Conservation (phyloP, 2,888 invertebrate species). For the Phania funesta region DNA sequence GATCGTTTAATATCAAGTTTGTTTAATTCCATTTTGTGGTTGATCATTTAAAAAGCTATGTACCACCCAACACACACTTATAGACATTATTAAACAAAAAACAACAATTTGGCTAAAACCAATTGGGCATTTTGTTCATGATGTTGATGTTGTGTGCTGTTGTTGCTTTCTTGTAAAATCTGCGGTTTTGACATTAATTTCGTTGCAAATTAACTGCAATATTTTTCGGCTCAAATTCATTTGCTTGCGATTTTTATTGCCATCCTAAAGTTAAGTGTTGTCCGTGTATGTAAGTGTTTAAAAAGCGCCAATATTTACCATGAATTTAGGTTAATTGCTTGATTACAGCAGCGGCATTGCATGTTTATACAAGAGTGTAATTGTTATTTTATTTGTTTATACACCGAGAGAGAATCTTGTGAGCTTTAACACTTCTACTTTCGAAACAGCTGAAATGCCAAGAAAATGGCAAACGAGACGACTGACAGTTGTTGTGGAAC, state of each 20-base stretch:
- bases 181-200: conserved; percentile 55
- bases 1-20: conserved; percentile 25
- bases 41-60: conserved; percentile 31
- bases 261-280: conserved; percentile 12
- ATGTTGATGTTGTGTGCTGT: conserved; percentile 15
- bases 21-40: conserved; percentile 31
- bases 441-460: conserved; percentile 44
- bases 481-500: conserved; percentile 12
- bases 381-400: conserved; percentile 28
- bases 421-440: conserved; percentile 58
- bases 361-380: background rate
- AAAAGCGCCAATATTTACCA: conserved; percentile 50
- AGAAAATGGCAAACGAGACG: background rate
- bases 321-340: conserved; percentile 63
- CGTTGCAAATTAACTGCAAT: conserved; percentile 60
- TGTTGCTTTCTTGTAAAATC: conserved; percentile 15
- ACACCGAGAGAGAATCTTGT: conserved; percentile 11
- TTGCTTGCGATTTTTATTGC: conserved; percentile 11
- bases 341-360: conserved; percentile 39
- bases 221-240: conserved; percentile 14
- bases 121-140: conserved; percentile 58
- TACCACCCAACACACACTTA: conserved; percentile 1
- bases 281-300: background rate
- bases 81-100: background rate
- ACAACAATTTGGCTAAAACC: conserved; percentile 53